Evolutionary conservation across 35 echinoderm and acorn worm species (phyloP), one percentile per base, ranked within the genome.

Genomic region (Nesometra sesokonis): DNA sequence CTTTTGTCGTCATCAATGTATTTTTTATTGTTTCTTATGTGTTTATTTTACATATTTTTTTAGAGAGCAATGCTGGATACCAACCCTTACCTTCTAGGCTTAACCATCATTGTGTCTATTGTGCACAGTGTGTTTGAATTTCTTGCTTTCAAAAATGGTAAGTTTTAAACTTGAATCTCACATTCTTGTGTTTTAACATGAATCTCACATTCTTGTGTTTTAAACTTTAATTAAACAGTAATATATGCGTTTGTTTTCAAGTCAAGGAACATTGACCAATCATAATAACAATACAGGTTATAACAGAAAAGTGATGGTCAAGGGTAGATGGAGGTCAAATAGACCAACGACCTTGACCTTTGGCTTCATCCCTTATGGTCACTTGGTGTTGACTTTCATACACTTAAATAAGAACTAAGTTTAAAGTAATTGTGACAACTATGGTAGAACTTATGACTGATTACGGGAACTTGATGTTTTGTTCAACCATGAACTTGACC

Each of bases 61-160:
- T 90, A 99, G 96, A 94, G 92, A 90, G 93, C 96, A 57, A 94
- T 99, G 87, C 81, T 99, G 81, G 96, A 99, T 27, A 99, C 96
- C 37, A 97, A 99, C 77, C 96, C 96, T 34, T 99, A 99, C 77
- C 88, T 99, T 32, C 78, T 99, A 5, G 92, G 90, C 3, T 36
- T 94, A 15, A 94, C 91, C 0, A 90, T 93, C 82, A 79, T 91
- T 57, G 92, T 99, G 13, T 94, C 96, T 33, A 94, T 94, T 76
- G 92, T 99, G 0, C 96, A 99, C 79, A 99, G 96, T 82, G 86
- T 99, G 19, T 99, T 99, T 92, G 96, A 99, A 38, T 99, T 99
- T 76, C 79, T 99, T 78, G 96, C 96, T 77, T 99, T 99, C 84
- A 99, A 99, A 85, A 99, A 99, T 90, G 96, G 96, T 99, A 84